phyloP scores from a whole-genome alignment of 2,113 vertebrate species.

The Astatoreochromis straeleni region DNA sequence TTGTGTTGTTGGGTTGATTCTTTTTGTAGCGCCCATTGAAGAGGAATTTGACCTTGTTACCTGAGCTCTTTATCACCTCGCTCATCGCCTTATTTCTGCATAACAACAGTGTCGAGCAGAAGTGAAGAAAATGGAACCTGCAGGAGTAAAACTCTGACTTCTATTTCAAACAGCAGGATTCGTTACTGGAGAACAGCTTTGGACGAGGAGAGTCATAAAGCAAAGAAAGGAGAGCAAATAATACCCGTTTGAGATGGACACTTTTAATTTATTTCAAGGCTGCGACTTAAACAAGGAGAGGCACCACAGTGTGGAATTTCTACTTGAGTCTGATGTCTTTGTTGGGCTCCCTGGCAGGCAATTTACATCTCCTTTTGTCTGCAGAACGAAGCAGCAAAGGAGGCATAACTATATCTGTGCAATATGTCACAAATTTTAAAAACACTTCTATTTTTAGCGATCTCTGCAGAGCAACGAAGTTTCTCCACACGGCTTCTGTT shows the following conservation, averaged over 20 bases:
- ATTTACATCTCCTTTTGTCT: neutral
- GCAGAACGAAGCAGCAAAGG: rapidly evolving
- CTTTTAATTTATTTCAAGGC: neutral
- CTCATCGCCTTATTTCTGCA: neutral
- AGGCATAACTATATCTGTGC: neutral
- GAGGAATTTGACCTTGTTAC: neutral
- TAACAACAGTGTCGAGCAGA: rapidly evolving
- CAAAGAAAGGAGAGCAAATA: neutral
- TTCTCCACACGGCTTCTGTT: neutral
- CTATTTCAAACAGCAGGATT: neutral
- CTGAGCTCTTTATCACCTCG: neutral
- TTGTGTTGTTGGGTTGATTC: neutral
- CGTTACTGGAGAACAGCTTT: too few species aligned
- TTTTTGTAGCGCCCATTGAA: neutral
- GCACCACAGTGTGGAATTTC: neutral
- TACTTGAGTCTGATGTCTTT: neutral
- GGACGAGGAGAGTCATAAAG: neutral
- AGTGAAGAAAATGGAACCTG: neutral
- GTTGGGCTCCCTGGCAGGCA: neutral
- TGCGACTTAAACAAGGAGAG: neutral
- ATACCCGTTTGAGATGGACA: neutral
- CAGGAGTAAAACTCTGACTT: neutral
- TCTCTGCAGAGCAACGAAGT: neutral
- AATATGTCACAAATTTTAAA: neutral
- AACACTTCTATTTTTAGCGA: neutral